These are phyloP conservation scores for Conopomorpha cramerella DNA, from an alignment of 1,140 invertebrate species.

Conservation along the genomic window DNA sequence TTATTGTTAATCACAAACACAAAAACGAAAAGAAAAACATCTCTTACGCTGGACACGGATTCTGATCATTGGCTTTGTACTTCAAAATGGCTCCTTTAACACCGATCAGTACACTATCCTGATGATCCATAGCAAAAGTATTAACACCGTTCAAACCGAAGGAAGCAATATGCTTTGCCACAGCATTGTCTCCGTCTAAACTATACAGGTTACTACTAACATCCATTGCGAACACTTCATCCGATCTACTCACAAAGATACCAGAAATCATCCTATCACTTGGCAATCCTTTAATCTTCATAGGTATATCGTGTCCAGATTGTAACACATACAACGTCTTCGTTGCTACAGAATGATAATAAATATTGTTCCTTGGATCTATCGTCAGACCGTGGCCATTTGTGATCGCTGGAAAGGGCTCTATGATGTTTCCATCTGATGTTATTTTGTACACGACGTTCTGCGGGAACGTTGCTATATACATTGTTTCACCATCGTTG, in stretches of 20 bases:
- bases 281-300: constrained; percentile 38
- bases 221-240: constrained; percentile 41
- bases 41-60: too few relatives aligned
- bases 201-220: constrained; percentile 40
- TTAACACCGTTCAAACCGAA: too few relatives aligned
- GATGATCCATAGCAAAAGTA: too few relatives aligned
- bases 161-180: too few relatives aligned
- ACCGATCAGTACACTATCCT: too few relatives aligned
- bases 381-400: constrained; percentile 41
- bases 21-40: too few relatives aligned
- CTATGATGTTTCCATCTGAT: constrained; percentile 29
- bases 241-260: constrained; percentile 33
- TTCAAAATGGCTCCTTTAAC: too few relatives aligned
- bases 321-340: constrained; percentile 39
- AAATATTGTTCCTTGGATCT: constrained; percentile 40
- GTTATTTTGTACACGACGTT: constrained; percentile 40
- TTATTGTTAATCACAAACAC: too few relatives aligned
- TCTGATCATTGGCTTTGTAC: too few relatives aligned
- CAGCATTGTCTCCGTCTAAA: too few relatives aligned
- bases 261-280: constrained; percentile 38
- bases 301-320: constrained; percentile 22
- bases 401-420: constrained; percentile 27
- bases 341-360: constrained; percentile 37
- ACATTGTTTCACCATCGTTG: constrained; percentile 29
- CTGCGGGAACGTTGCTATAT: constrained; percentile 45